Evolutionary conservation across 2,888 invertebrate species (phyloP), one percentile per base, ranked within the genome.

Genomic region (Stictocephala bisonia): DNA sequence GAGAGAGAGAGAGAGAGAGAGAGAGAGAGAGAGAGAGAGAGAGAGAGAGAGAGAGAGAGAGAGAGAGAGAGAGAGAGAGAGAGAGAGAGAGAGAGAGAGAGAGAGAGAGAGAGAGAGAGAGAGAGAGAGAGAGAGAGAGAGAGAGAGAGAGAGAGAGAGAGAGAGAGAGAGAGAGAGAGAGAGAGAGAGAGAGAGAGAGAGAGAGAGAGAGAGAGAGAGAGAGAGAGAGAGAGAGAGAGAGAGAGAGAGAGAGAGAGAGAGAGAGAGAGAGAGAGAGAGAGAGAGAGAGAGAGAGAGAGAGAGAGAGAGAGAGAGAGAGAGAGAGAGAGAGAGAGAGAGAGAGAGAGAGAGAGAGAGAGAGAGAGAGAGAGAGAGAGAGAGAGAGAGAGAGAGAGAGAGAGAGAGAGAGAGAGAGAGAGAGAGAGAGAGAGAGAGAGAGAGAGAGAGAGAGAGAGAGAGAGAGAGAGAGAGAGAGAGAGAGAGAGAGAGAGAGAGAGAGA

Each of bases 391-490:
- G 35, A 35, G 35, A 35, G 35, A 35, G 35, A 35, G 35, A 35
- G 35, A 35, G 35, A 35, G 35, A 35, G 35, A 35, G 35, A 35
- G 35, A 35, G 35, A 35, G 35, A 35, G 35, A 35, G 35, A 35
- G 35, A 35, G 35, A 35, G 35, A 35, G 35, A 35, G 35, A 35
- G 35, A 35, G 35, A 35, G 35, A 35, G 35, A 35, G 35, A 35
- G 35, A 35, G 35, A 35, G 35, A 35, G 35, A 35, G 35, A 35
- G 35, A 35, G 35, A 35, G 35, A 35, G 35, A n/a, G 50, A n/a
- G 50, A 50, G 50, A 50, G 50, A 50, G 50, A 50, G 50, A 50
- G 50, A 50, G 50, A 50, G 18, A 35, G 50, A 50, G 50, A 50
- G 50, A 50, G 50, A 50, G 50, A 50, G 13, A 18, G 18, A 18